Evolutionary conservation across 2,888 invertebrate genomes (phyloP), one percentile per base, ranked within the genome.

Genomic region (Trissolcus japonicus): DNA sequence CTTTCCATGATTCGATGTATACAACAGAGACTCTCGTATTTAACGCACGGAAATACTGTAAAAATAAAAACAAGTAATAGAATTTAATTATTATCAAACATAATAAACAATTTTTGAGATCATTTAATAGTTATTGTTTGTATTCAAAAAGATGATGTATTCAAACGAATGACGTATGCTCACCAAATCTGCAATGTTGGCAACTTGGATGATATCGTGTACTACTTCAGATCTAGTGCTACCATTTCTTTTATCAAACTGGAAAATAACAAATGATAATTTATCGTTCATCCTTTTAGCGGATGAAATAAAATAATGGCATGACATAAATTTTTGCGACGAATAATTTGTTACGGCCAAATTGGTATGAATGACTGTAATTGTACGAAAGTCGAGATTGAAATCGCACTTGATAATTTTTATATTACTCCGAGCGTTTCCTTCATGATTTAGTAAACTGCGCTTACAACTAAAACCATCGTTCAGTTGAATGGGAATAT

Each of bases 1-100:
- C 95, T 90, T 95, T 95, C 99, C 99, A 99, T 69, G 98, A 96
- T 91, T 99, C 98, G 89, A 98, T 95, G 91, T 98, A 98, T 76
- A 98, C 96, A 83, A 99, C 94, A 11, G 98, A 96, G 56, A 99
- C 96, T 81, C 98, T 92, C 60, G 98, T 97, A 90, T 96, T 97
- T 84, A 99, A 91, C 73, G 96, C 96, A 80, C 97, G 95, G 91
- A 96, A 96, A 90, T 97, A 97, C 97, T 97, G 92, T 1, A 72
- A 61, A 63, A 56, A 19, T 19, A 2, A 19, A 19, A n/a, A n/a
- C n/a, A n/a, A n/a, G n/a, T n/a, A n/a, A 19, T 19, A 19, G 1
- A 19, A 19, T 19, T 19, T 19, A 2, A 2, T 19, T 19, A 19
- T 19, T 19, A 19, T 2, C 19, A 19, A 2, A 19, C 2, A 19